Evolutionary conservation across 2,113 vertebrate genomes (phyloP).

Genomic region (Syrmaticus mikado): DNA sequence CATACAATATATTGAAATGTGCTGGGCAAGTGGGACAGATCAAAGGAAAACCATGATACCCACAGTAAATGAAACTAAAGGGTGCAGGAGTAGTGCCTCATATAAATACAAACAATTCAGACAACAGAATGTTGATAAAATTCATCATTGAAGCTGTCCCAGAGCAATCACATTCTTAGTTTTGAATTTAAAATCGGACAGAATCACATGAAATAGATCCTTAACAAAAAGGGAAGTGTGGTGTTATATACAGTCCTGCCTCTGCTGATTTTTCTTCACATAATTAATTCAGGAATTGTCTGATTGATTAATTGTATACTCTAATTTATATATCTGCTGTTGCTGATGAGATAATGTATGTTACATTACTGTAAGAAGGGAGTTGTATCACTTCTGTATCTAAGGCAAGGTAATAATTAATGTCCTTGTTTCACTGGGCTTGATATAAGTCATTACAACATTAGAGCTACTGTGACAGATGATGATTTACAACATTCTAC

Average conservation of each 20-base stretch:
- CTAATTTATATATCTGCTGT: slow-evolving; percentile 66
- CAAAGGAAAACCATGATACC: background rate
- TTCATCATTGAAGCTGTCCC: background rate
- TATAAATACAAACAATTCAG: background rate
- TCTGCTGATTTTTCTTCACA: slow-evolving; percentile 54
- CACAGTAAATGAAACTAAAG: background rate
- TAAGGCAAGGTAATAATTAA: slow-evolving; percentile 61
- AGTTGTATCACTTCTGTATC: slow-evolving; percentile 70
- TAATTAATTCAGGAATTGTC: slow-evolving; percentile 70
- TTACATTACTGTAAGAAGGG: slow-evolving; percentile 62
- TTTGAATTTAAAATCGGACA: slow-evolving; percentile 40
- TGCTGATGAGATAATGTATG: slow-evolving; percentile 72
- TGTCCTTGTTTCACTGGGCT: slow-evolving; percentile 62
- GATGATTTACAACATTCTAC: slow-evolving; percentile 56
- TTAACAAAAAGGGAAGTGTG: slow-evolving; percentile 1
- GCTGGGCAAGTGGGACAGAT: background rate
- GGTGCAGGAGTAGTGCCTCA: background rate
- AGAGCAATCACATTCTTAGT: background rate
- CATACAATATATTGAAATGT: background rate
- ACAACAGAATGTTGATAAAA: background rate
- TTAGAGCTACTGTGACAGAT: slow-evolving; percentile 56
- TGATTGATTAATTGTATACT: slow-evolving; percentile 74
- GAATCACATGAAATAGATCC: background rate
- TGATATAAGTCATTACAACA: slow-evolving; percentile 62
- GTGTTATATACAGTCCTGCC: slow-evolving; percentile 30